These are phyloP conservation scores for Deroptyus accipitrinus DNA, from an alignment of 2,113 vertebrate species.

Conservation along the genomic window DNA sequence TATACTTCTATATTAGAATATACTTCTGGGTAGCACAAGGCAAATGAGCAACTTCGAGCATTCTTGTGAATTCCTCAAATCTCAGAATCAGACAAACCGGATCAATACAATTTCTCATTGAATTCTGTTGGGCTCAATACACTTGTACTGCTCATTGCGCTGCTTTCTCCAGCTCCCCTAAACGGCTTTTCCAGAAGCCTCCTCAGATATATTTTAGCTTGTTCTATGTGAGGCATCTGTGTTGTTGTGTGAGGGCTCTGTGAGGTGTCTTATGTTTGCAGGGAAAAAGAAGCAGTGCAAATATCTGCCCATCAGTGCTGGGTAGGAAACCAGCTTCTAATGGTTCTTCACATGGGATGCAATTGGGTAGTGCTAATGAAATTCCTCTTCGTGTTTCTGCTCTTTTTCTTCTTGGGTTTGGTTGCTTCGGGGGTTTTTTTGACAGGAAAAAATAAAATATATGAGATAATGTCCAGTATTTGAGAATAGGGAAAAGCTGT, in stretches of 20 bases:
- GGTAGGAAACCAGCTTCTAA: not conserved
- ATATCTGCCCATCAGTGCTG: not conserved
- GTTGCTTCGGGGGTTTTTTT: not conserved
- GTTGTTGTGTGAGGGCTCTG: accelerated
- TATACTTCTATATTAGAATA: no score
- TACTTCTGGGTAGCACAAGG: conserved; percentile 10
- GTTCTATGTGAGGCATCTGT: not conserved
- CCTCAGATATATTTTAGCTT: not conserved
- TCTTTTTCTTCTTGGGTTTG: not conserved
- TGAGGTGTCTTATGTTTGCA: not conserved
- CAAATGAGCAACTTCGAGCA: not conserved
- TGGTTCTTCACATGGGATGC: not conserved
- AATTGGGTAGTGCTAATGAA: not conserved
- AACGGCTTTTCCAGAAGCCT: not conserved
- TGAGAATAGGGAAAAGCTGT: not conserved
- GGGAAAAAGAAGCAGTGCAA: not conserved
- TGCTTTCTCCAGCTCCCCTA: not conserved
- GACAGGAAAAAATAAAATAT: not conserved
- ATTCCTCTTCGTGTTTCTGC: not conserved
- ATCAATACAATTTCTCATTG: not conserved
- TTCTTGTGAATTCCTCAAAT: not conserved
- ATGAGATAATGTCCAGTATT: accelerated
- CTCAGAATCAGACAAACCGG: not conserved
- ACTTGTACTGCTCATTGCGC: not conserved
- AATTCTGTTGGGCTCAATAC: not conserved